These are phyloP conservation scores for Lordiphosa mommai DNA, from an alignment of 1,140 invertebrate genomes.

Conservation along the genomic window DNA sequence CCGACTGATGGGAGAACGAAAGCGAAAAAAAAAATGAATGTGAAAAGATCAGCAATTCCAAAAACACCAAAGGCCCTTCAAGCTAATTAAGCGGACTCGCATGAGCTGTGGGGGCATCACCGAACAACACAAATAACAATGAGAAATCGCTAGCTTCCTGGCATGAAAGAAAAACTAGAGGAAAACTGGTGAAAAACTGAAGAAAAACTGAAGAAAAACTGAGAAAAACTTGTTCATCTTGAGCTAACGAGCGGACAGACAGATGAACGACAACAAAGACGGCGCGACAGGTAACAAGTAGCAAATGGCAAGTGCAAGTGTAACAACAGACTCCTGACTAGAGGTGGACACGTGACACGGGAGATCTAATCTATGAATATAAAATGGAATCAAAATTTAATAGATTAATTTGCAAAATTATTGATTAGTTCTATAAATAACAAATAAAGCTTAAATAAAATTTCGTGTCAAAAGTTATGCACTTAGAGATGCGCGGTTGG, in stretches of 20 bases:
- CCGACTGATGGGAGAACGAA: conserved; percentile 54
- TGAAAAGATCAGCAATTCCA: conserved; percentile 24
- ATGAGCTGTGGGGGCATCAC: conserved; percentile 38
- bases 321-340: conserved; percentile 40
- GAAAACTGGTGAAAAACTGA: conserved; percentile 9
- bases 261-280: conserved; percentile 17
- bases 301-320: conserved; percentile 69
- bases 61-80: conserved; percentile 12
- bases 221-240: conserved; percentile 73
- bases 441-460: too few relatives aligned
- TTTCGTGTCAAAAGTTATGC: too few relatives aligned
- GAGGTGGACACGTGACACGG: not conserved
- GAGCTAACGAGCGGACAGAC: conserved; percentile 34
- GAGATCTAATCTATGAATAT: too few relatives aligned
- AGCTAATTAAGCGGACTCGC: conserved; percentile 64
- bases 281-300: conserved; percentile 31
- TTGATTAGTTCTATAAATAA: too few relatives aligned
- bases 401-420: too few relatives aligned
- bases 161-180: conserved; percentile 44
- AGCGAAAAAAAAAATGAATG: conserved; percentile 53
- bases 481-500: too few relatives aligned
- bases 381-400: too few relatives aligned
- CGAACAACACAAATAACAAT: conserved; percentile 45
- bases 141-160: conserved; percentile 70
- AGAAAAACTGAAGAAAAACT: conserved; percentile 12